Conservation (phyloP, 2,113 vertebrate species). For the Pandion haliaetus region DNA sequence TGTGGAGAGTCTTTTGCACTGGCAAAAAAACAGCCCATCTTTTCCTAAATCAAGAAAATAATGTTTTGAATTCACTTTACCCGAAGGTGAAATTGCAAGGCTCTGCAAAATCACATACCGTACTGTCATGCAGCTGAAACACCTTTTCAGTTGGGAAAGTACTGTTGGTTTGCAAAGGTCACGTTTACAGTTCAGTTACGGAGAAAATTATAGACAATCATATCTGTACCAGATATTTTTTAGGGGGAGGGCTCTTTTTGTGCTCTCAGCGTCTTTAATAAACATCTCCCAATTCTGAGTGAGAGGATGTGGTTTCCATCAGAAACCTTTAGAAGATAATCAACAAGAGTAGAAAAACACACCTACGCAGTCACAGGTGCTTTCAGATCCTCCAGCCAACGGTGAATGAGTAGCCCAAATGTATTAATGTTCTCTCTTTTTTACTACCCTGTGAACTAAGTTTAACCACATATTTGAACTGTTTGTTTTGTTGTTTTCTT, state of each 20-base stretch:
- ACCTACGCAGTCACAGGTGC: conserved; percentile 77
- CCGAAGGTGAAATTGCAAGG: not conserved
- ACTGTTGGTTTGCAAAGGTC: conserved; percentile 55
- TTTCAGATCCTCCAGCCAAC: conserved; percentile 4
- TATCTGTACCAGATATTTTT: conserved; percentile 1
- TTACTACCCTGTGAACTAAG: not conserved
- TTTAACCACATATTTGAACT: not conserved
- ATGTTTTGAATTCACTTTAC: not conserved
- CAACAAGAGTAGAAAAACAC: conserved; percentile 78
- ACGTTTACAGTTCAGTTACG: conserved; percentile 38
- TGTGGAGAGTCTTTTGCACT: not conserved
- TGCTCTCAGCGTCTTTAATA: conserved; percentile 71
- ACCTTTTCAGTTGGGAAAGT: conserved; percentile 50
- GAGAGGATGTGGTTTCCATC: conserved; percentile 83
- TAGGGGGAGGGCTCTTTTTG: not conserved
- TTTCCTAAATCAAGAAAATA: not conserved
- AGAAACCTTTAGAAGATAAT: conserved; percentile 75
- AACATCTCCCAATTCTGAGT: conserved; percentile 68
- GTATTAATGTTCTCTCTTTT: not conserved
- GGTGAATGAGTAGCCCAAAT: conserved; percentile 1
- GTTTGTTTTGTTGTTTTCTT: not conserved
- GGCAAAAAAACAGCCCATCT: not conserved
- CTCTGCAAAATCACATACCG: conserved; percentile 4
- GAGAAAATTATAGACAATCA: conserved; percentile 26
- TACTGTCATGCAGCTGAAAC: not conserved